Conservation (phyloP, 1,140 invertebrate genomes). For the Bombus superbus region DNA sequence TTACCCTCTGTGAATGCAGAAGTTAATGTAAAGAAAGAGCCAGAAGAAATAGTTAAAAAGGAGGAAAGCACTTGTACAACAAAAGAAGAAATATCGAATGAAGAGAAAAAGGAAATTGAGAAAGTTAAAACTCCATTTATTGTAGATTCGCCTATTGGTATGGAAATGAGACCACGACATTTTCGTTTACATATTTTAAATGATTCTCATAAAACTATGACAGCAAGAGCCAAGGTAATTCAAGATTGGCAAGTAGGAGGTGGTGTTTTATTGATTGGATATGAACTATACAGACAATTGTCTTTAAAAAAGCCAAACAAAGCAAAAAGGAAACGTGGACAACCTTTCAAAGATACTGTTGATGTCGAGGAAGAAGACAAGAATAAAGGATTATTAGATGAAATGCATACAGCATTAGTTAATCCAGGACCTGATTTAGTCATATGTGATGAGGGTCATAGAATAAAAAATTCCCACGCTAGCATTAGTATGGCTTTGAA, state of each 20-base stretch:
- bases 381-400: conserved; percentile 93
- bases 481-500: conserved; percentile 96
- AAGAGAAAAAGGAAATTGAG: conserved; percentile 81
- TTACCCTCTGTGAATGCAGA: conserved; percentile 41
- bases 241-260: conserved; percentile 93
- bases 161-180: conserved; percentile 86
- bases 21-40: conserved; percentile 72
- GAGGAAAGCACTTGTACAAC: conserved; percentile 64
- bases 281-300: conserved; percentile 96
- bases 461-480: conserved; percentile 98
- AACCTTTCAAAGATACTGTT: conserved; percentile 77
- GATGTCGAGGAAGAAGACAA: conserved; percentile 89
- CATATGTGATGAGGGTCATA: conserved; percentile 97
- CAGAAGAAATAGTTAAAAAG: conserved; percentile 66
- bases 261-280: conserved; percentile 98
- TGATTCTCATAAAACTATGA: conserved; percentile 96
- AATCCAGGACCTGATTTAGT: conserved; percentile 97
- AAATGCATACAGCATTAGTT: conserved; percentile 93
- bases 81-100: conserved; percentile 79
- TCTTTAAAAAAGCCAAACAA: conserved; percentile 88
- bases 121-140: conserved; percentile 76
- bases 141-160: conserved; percentile 76
- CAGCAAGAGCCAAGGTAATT: conserved; percentile 90
- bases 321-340: conserved; percentile 79
- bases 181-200: conserved; percentile 96